These are phyloP conservation scores for Nyleta sp. DNA, from an alignment of 2,888 invertebrate genomes.

Conservation along the genomic window DNA sequence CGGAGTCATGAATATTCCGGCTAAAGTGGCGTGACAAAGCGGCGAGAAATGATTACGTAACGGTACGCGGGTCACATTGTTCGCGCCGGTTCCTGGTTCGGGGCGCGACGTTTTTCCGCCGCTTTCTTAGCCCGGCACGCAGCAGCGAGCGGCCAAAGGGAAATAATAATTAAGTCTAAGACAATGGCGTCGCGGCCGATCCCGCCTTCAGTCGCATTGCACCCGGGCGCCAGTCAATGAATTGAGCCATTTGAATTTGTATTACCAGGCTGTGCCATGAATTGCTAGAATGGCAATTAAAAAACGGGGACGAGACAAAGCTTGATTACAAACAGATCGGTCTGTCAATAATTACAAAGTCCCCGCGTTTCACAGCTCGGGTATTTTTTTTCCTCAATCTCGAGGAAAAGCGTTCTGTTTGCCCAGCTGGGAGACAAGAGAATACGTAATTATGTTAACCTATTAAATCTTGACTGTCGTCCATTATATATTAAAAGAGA, in stretches of 20 bases:
- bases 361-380: background rate
- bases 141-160: constrained; percentile 5
- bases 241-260: constrained; percentile 43
- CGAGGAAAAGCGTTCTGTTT: background rate
- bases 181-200: constrained; percentile 42
- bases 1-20: constrained; percentile 51
- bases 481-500: no score
- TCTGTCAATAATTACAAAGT: constrained; percentile 4
- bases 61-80: constrained; percentile 57
- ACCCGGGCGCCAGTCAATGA: constrained; percentile 32
- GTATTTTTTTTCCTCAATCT: background rate
- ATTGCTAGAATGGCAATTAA: constrained; percentile 45
- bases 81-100: constrained; percentile 31
- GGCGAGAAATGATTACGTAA: constrained; percentile 58
- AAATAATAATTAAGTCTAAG: constrained; percentile 61
- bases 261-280: constrained; percentile 19
- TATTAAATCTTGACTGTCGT: no score
- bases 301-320: constrained; percentile 26
- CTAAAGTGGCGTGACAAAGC: constrained; percentile 53
- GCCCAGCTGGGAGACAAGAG: background rate
- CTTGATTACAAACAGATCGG: constrained; percentile 28
- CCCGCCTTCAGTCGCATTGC: constrained; percentile 16
- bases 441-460: no score
- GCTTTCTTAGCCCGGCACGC: constrained; percentile 35
- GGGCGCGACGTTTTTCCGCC: constrained; percentile 49